These are phyloP conservation scores for Valencia hispanica DNA, from an alignment of 2,797 vertebrate species.

Conservation along the genomic window DNA sequence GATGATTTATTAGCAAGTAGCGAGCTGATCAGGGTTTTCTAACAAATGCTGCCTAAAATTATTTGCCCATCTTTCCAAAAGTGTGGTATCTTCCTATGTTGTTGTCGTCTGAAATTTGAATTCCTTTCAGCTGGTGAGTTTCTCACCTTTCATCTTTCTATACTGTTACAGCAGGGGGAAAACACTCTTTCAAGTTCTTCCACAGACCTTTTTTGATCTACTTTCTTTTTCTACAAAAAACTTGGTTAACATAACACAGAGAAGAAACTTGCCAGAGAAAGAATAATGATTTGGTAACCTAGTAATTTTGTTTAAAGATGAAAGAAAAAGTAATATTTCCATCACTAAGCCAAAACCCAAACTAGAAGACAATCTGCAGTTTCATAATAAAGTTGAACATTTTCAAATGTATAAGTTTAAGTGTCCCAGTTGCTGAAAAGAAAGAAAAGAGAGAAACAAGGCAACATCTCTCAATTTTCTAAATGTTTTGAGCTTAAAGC, in stretches of 20 bases:
- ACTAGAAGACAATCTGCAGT: not conserved
- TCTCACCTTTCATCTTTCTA: not conserved
- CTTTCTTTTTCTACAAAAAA: constrained; percentile 11
- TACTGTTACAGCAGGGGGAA: not conserved
- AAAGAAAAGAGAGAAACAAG: not conserved
- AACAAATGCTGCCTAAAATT: not conserved
- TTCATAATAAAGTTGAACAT: not conserved
- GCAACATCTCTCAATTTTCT: not conserved
- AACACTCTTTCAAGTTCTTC: constrained; percentile 2
- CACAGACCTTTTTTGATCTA: not conserved
- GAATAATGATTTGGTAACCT: not conserved
- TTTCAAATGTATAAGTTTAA: not conserved
- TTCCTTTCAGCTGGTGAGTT: not conserved
- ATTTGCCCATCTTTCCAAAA: not conserved
- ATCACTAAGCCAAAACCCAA: not conserved
- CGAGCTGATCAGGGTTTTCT: not conserved
- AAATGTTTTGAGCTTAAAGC: constrained; percentile 1
- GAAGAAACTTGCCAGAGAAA: not conserved
- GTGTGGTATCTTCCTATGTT: not conserved
- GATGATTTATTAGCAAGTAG: too few species aligned
- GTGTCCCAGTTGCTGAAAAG: not conserved
- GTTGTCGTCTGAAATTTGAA: not conserved
- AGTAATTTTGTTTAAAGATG: constrained; percentile 5
- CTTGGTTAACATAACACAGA: constrained; percentile 17
- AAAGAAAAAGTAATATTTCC: not conserved